phyloP scores from a whole-genome alignment of 2,797 vertebrate species.

The Jordanella pulchra region DNA sequence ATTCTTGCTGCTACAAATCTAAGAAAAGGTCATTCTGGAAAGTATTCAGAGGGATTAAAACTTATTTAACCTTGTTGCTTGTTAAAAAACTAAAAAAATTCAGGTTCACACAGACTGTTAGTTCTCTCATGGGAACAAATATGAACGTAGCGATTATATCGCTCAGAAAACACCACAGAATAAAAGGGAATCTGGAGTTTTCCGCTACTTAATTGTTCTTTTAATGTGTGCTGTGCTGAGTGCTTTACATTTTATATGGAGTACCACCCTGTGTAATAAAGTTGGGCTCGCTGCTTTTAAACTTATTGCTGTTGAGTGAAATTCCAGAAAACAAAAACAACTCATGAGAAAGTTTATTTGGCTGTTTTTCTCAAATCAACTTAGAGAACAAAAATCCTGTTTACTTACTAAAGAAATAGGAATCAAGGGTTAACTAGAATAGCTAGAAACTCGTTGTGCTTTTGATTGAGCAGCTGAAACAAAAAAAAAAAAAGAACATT shows the following conservation, averaged over 20 bases:
- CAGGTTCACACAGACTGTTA: neutral
- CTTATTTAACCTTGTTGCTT: neutral
- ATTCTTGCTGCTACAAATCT: too few relatives aligned
- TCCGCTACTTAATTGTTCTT: constrained; percentile 55
- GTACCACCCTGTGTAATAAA: constrained; percentile 80
- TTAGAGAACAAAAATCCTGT: constrained; percentile 52
- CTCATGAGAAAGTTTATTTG: constrained; percentile 34
- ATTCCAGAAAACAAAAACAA: constrained; percentile 58
- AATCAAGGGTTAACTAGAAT: constrained; percentile 19
- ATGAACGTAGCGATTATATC: constrained; percentile 18
- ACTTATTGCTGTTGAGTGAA: constrained; percentile 56
- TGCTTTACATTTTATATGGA: constrained; percentile 72
- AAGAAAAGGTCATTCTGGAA: too few relatives aligned
- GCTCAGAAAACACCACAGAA: constrained; percentile 39
- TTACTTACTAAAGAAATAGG: constrained; percentile 44
- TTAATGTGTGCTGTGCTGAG: constrained; percentile 65
- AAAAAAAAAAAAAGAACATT: neutral
- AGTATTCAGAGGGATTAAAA: neutral
- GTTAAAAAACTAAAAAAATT: too few relatives aligned
- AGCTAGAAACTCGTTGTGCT: constrained; percentile 5
- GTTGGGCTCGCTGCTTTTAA: constrained; percentile 58
- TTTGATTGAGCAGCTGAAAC: constrained; percentile 5
- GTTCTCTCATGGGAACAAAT: constrained; percentile 9
- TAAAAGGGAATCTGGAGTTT: constrained; percentile 64
- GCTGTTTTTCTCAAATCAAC: constrained; percentile 23